Base-by-base conservation (phyloP, 2,113 vertebrate species). In the Pseudorectes ferrugineus region DNA sequence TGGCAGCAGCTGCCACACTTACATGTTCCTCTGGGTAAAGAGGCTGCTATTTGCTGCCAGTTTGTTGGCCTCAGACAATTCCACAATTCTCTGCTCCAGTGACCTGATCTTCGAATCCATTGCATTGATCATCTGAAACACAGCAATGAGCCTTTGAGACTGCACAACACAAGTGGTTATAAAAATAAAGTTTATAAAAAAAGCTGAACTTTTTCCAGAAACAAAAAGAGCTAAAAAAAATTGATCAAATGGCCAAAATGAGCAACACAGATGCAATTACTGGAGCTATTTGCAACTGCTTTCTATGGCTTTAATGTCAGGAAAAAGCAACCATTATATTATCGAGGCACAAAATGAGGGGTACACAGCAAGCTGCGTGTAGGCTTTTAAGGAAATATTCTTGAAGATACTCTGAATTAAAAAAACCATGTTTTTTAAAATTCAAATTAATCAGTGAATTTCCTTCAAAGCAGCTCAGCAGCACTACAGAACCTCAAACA, bases 11-110 rank as follows among this genome's bases (percentile, higher is more conserved):
- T 43, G 71, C 61, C 91, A 89, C 87, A 98, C 99, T 99, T 97
- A 99, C 99, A 99, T 99, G 97, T 99, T 99, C 97, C 99, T 99
- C 97, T 99, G 99, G 29, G 99, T 99, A 91, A 99, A 99, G 96
- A 99, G 98, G 66, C 99, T 99, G 98, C 99, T 99, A 76, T 99
- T 99, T 77, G 99, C 99, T 43, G 99, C 99, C 85, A 99, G 97
- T 89, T 99, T 99, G 97, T 99, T 99, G 83, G 99, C 99, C 97
- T 99, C 99, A 3, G 99, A 99, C 70, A 99, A 88, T 93, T 99
- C 99, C 88, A 99, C 97, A 90, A 99, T 99, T 93, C 99, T 99
- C 97, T 99, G 99, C 95, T 99, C 99, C 98, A 99, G 97, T 72
- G 98, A 99, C 95, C 98, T 98, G 97, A 99, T 99, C 98, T 99